These are phyloP conservation scores for Timandra comae DNA, from an alignment of 2,888 invertebrate species.

Conservation along the genomic window DNA sequence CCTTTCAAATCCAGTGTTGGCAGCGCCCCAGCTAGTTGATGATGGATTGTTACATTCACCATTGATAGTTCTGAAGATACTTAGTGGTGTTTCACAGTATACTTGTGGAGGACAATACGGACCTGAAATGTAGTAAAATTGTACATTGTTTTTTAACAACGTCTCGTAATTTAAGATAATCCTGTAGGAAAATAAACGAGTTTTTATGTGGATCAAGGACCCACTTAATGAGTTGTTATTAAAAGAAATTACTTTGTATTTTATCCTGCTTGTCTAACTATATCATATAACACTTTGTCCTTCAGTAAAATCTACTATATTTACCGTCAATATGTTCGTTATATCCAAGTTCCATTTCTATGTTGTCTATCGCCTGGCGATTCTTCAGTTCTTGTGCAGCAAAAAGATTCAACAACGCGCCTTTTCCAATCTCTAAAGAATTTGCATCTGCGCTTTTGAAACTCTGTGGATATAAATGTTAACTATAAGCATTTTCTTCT, in stretches of 20 bases:
- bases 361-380: conserved; percentile 47
- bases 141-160: too few species aligned
- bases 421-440: conserved; percentile 37
- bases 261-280: too few species aligned
- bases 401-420: conserved; percentile 55
- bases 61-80: conserved; percentile 82
- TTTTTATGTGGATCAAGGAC: too few species aligned
- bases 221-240: too few species aligned
- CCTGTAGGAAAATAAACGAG: too few species aligned
- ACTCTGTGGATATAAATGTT: conserved; percentile 36
- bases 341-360: conserved; percentile 46
- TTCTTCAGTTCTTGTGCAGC: conserved; percentile 53
- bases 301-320: too few species aligned
- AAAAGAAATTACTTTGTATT: too few species aligned
- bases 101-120: conserved; percentile 56
- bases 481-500: too few species aligned
- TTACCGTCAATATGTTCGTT: conserved; percentile 54
- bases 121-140: too few species aligned
- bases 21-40: conserved; percentile 83
- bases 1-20: conserved; percentile 79
- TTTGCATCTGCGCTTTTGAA: conserved; percentile 37
- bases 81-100: conserved; percentile 51
- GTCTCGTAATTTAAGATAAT: too few species aligned
- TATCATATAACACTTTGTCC: too few species aligned
- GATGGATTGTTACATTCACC: conserved; percentile 90